Evolutionary conservation across 2,113 vertebrate species (phyloP).

Genomic region (Chiloscyllium plagiosum): DNA sequence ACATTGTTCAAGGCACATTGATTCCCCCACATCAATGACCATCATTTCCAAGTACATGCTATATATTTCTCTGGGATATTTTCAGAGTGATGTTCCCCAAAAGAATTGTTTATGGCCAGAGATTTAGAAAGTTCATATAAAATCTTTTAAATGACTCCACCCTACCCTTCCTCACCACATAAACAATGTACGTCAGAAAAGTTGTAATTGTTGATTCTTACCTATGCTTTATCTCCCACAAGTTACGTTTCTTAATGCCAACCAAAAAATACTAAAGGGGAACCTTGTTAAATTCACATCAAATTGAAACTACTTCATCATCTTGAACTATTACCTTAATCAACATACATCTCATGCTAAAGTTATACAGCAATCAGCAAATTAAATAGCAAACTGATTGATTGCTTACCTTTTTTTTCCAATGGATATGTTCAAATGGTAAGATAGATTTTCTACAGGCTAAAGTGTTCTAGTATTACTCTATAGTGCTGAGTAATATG

Average conservation of each 20-base stretch:
- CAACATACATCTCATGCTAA: not conserved
- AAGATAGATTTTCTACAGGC: not conserved
- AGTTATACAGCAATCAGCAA: not conserved
- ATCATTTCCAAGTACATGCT: not conserved
- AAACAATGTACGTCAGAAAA: not conserved
- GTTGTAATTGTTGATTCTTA: not conserved
- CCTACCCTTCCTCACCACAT: not conserved
- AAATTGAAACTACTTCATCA: not conserved
- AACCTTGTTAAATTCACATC: not conserved
- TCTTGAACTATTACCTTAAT: not conserved
- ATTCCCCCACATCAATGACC: not conserved
- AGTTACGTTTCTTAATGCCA: not conserved
- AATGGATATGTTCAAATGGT: not conserved
- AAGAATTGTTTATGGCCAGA: not conserved
- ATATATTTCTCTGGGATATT: not conserved
- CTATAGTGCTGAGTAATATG: not conserved
- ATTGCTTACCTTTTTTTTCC: not conserved
- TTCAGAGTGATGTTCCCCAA: not conserved
- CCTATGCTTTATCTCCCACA: not conserved
- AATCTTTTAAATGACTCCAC: not conserved
- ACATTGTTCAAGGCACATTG: not conserved
- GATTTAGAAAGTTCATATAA: not conserved
- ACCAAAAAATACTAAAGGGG: not conserved
- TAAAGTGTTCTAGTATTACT: not conserved
- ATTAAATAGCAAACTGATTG: not conserved